Evolutionary conservation across 1,140 invertebrate genomes (phyloP).

Genomic region (Leptopilina boulardi): DNA sequence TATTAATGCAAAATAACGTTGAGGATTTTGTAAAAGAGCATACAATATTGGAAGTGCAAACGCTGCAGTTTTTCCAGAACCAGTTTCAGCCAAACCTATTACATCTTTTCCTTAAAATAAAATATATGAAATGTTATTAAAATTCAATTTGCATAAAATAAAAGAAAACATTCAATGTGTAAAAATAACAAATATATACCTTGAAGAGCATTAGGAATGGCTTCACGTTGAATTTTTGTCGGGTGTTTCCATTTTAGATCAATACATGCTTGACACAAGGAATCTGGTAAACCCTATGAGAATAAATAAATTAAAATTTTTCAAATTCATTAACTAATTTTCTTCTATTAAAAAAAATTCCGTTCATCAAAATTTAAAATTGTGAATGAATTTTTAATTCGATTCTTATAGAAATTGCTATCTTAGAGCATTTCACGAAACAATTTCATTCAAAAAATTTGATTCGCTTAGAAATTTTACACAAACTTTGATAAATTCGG

Average conservation of each 20-base stretch:
- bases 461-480: too few relatives aligned
- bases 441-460: too few relatives aligned
- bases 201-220: conserved; percentile 92
- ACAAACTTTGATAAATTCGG: too few relatives aligned
- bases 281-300: conserved; percentile 93
- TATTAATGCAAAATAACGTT: conserved; percentile 95
- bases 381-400: too few relatives aligned
- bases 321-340: too few relatives aligned
- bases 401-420: too few relatives aligned
- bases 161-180: neutral
- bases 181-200: conserved; percentile 74
- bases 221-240: conserved; percentile 95
- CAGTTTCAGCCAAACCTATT: conserved; percentile 97
- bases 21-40: conserved; percentile 91
- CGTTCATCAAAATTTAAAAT: too few relatives aligned
- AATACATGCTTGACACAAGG: conserved; percentile 93
- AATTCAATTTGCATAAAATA: neutral
- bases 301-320: conserved; percentile 39
- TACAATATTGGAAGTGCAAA: conserved; percentile 98
- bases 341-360: too few relatives aligned
- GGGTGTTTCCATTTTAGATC: conserved; percentile 95
- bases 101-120: conserved; percentile 87
- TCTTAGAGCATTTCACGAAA: too few relatives aligned
- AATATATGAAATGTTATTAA: conserved; percentile 15
- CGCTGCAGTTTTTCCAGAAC: conserved; percentile 98